A percentile compares a stretch with the other conserved stretches of the same genome.
Evolutionary conservation across 2,113 vertebrate species (phyloP).

Genomic region (Podocnemis expansa): DNA sequence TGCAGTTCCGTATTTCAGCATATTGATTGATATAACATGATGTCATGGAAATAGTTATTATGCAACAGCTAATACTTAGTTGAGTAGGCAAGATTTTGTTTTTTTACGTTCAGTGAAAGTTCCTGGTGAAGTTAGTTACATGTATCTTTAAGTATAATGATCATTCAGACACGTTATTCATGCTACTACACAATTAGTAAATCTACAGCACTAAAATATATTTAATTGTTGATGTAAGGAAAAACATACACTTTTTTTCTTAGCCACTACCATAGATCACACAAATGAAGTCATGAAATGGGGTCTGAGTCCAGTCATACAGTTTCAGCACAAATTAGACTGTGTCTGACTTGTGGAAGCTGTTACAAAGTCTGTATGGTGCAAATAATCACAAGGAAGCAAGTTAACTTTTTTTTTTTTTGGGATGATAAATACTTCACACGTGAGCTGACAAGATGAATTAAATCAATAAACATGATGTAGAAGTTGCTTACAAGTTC

Average conservation of each 20-base stretch:
- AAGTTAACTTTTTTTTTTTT: background rate
- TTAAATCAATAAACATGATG: background rate
- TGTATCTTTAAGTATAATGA: background rate
- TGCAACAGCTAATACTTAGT: background rate
- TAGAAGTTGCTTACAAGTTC: background rate
- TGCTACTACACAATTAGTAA: background rate
- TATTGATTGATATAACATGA: background rate
- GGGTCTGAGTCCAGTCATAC: background rate
- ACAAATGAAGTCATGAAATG: background rate
- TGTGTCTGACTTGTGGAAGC: background rate
- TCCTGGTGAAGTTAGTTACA: background rate
- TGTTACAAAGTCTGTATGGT: background rate
- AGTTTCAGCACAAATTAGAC: background rate
- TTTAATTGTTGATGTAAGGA: background rate
- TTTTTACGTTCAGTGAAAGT: background rate
- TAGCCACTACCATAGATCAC: background rate
- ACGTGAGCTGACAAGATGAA: background rate
- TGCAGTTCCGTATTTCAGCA: background rate
- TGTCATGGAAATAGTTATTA: background rate
- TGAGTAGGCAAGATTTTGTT: background rate
- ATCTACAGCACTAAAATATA: background rate
- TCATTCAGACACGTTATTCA: background rate
- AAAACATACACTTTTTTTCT: background rate
- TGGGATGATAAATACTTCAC: slow-evolving; percentile 2
- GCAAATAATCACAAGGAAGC: background rate